Percentiles rank a stretch among this genome's conserved stretches.
Evolutionary conservation across 53 echinoderm and acorn worm genomes (phyloP).

Genomic region (Temnopleurus reevesii): DNA sequence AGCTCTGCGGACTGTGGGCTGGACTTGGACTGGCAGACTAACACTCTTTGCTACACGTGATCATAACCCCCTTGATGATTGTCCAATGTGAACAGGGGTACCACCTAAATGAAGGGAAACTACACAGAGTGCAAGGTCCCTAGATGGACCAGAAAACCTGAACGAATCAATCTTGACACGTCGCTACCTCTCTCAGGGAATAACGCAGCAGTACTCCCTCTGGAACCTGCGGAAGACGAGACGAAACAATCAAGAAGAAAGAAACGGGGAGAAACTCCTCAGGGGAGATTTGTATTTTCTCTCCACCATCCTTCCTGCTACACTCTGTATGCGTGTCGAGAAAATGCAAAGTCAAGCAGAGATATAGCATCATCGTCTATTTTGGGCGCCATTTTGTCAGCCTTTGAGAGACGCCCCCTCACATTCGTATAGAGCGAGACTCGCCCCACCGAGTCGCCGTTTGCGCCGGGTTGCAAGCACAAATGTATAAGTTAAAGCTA

Average conservation of each 20-base stretch:
- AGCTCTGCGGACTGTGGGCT: too few relatives aligned
- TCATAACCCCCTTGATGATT: too few relatives aligned
- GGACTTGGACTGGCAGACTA: too few relatives aligned
- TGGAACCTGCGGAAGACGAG: not conserved
- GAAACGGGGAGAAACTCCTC: not conserved
- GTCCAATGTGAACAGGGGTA: not conserved
- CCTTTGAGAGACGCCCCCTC: not conserved
- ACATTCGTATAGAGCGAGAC: too few relatives aligned
- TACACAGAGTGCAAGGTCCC: slow-evolving; percentile 23
- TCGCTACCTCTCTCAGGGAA: not conserved
- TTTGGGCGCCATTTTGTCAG: not conserved
- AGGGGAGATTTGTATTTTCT: not conserved
- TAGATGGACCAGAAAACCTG: not conserved
- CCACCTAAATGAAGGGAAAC: not conserved
- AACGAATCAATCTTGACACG: slow-evolving; percentile 12
- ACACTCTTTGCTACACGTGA: too few relatives aligned
- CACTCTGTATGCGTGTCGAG: not conserved
- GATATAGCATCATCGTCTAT: not conserved
- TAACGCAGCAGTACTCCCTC: not conserved
- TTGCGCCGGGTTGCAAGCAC: too few relatives aligned
- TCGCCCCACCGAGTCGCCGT: too few relatives aligned
- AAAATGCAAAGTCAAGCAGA: slow-evolving; percentile 4
- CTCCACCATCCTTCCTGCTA: slow-evolving; percentile 4
- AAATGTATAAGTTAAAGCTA: too few relatives aligned
- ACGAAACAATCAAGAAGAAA: slow-evolving; percentile 3